Conservation (phyloP, 2,113 vertebrate genomes). For the Sorex araneus region DNA sequence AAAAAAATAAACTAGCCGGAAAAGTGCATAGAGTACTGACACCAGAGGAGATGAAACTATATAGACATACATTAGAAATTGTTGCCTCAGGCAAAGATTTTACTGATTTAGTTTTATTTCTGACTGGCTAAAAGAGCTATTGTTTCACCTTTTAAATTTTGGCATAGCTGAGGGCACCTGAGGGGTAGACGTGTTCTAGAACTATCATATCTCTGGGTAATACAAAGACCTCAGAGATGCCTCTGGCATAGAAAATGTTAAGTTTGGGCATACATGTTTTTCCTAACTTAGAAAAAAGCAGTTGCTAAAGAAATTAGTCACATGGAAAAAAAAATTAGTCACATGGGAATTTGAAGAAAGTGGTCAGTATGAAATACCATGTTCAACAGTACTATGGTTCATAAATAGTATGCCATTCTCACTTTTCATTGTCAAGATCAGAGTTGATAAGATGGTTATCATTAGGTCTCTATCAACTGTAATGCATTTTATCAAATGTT, state of each 20-base stretch:
- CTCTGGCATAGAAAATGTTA: background rate
- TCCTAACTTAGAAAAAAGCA: background rate
- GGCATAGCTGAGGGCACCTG: background rate
- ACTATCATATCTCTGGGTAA: background rate
- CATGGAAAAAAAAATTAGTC: background rate
- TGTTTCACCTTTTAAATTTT: background rate
- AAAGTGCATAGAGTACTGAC: constrained; percentile 13
- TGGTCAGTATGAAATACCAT: background rate
- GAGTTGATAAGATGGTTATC: background rate
- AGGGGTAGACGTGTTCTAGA: background rate
- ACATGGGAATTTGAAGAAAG: background rate
- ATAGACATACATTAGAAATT: constrained; percentile 24
- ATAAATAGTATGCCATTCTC: background rate
- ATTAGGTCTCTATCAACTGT: background rate
- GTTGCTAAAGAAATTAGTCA: background rate
- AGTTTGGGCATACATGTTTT: background rate
- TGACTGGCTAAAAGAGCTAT: background rate
- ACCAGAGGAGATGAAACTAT: background rate
- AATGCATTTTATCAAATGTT: background rate
- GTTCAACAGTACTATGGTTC: background rate
- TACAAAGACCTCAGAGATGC: background rate
- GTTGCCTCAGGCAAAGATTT: background rate
- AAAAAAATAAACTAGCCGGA: background rate
- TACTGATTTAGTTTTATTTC: background rate
- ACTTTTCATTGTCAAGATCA: background rate